phyloP scores from a whole-genome alignment of 2,797 vertebrate genomes.

The Sciurus carolinensis region DNA sequence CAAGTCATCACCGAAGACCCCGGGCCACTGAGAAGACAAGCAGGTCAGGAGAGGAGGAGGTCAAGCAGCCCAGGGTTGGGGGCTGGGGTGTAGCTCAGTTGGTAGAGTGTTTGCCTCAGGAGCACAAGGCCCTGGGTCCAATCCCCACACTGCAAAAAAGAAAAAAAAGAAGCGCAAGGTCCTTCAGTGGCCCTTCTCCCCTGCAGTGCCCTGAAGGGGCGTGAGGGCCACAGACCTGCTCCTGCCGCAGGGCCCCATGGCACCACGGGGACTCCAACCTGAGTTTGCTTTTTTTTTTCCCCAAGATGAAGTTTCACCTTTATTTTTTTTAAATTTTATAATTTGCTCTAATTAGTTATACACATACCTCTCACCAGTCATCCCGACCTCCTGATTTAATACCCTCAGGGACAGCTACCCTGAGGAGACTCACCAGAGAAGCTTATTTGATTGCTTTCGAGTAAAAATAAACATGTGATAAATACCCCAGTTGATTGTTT shows the following conservation, averaged over 20 bases:
- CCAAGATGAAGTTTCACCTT: too few species aligned
- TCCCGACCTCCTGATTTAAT: background rate
- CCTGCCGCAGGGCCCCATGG: background rate
- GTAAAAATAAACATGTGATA: background rate
- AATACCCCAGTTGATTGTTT: background rate
- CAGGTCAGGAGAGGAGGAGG: background rate
- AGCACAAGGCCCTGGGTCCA: too few species aligned
- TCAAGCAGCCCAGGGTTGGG: too few species aligned
- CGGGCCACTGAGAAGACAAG: background rate
- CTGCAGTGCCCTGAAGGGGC: fast-evolving
- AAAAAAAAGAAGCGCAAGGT: too few species aligned
- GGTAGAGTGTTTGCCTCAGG: too few species aligned
- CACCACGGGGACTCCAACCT: background rate
- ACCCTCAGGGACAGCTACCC: background rate
- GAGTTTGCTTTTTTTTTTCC: background rate
- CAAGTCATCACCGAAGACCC: background rate
- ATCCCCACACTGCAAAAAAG: too few species aligned
- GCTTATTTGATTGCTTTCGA: background rate
- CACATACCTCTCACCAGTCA: background rate
- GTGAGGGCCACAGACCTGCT: background rate
- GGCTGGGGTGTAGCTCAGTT: too few species aligned
- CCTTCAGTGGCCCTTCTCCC: too few species aligned
- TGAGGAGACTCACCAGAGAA: background rate
- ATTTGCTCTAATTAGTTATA: too few species aligned
- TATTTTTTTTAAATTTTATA: too few species aligned